Conservation (phyloP, 2,797 vertebrate genomes). For the Hapalemur alaotrensis region DNA sequence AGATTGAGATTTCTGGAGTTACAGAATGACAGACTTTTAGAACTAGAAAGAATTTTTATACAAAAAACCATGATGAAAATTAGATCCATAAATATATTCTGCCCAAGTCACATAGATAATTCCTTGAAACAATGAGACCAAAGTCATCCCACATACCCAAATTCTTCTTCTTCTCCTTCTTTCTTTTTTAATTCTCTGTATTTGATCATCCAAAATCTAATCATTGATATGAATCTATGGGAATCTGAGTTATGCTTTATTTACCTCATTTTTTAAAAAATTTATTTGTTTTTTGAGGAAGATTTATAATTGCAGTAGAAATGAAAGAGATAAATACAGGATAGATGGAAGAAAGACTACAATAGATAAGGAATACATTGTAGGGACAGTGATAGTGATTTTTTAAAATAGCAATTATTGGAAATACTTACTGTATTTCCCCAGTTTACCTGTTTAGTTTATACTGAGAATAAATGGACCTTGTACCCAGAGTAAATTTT, state of each 20-base stretch:
- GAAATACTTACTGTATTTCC: not conserved
- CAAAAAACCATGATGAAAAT: not conserved
- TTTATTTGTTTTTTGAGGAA: not conserved
- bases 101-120: not conserved
- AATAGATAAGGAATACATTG: not conserved
- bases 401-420: not conserved
- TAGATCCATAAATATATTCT: not conserved
- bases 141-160: not conserved
- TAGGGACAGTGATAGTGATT: not conserved
- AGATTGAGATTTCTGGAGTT: not conserved
- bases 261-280: not conserved
- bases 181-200: not conserved
- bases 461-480: not conserved
- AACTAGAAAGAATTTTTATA: not conserved
- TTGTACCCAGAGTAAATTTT: not conserved
- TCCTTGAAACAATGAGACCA: not conserved
- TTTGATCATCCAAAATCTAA: not conserved
- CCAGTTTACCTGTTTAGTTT: not conserved
- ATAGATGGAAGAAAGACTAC: not conserved
- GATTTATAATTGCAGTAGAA: not conserved
- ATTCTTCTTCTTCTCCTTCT: not conserved
- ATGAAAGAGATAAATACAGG: not conserved
- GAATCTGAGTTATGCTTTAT: not conserved
- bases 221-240: not conserved
- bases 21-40: not conserved